These are phyloP conservation scores for Heterocephalus glaber DNA, from an alignment of 2,113 vertebrate genomes.

Conservation along the genomic window DNA sequence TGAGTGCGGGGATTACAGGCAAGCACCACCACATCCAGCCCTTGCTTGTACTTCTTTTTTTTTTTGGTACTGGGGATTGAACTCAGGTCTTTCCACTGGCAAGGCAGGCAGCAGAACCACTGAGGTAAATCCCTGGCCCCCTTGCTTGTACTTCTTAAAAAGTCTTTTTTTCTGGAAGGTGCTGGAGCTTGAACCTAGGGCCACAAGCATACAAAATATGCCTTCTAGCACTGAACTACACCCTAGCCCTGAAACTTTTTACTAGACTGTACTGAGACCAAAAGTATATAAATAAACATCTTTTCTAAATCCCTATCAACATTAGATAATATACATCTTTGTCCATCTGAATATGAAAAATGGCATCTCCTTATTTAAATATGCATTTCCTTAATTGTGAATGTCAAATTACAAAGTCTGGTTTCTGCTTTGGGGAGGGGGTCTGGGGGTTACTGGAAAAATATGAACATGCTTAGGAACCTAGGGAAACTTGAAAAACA, in stretches of 20 bases:
- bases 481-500: conserved; percentile 11
- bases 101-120: too few species aligned
- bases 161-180: neutral
- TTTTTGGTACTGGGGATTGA: too few species aligned
- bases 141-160: neutral
- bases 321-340: conserved; percentile 30
- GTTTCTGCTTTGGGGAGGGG: neutral
- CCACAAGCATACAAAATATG: neutral
- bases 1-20: neutral
- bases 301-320: conserved; percentile 19
- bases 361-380: conserved; percentile 36
- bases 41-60: too few species aligned
- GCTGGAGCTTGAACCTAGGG: neutral
- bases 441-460: neutral
- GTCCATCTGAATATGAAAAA: conserved; percentile 15
- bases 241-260: conserved; percentile 26
- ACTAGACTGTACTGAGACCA: conserved; percentile 4
- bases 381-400: conserved; percentile 4
- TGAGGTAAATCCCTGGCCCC: neutral
- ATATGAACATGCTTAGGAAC: neutral
- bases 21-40: neutral
- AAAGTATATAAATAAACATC: neutral
- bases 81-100: too few species aligned
- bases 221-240: neutral
- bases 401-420: neutral